phyloP scores from a whole-genome alignment of 2,888 invertebrate species.

The Hymenopus coronatus region DNA sequence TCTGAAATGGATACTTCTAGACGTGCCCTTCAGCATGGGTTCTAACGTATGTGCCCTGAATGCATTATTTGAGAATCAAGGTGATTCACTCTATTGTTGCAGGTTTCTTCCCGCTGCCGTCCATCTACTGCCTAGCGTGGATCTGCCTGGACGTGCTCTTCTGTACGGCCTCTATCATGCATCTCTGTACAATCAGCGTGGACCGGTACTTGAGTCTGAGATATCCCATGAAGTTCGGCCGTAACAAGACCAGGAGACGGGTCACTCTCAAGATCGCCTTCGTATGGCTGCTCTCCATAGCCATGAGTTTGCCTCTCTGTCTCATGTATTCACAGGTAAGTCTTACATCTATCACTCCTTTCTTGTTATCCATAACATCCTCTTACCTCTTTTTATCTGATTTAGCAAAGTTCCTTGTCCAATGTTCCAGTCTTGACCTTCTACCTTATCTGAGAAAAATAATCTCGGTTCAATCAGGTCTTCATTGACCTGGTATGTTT shows the following conservation, averaged over 20 bases:
- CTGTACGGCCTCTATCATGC: slow-evolving; percentile 96
- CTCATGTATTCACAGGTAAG: slow-evolving; percentile 83
- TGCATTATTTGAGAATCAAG: no score
- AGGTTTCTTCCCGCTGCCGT: slow-evolving; percentile 80
- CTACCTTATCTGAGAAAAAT: no score
- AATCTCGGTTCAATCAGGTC: no score
- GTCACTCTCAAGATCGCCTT: slow-evolving; percentile 87
- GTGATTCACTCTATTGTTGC: slow-evolving; percentile 36
- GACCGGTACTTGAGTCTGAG: slow-evolving; percentile 89
- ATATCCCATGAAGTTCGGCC: slow-evolving; percentile 89
- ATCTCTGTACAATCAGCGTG: slow-evolving; percentile 93
- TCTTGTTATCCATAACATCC: not conserved
- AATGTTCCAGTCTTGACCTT: no score
- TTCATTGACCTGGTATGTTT: no score
- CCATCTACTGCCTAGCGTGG: slow-evolving; percentile 89
- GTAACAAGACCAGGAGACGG: slow-evolving; percentile 81
- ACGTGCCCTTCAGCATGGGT: no score
- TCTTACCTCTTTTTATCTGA: no score
- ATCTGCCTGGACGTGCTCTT: slow-evolving; percentile 93
- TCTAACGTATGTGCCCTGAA: no score
- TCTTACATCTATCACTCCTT: no score
- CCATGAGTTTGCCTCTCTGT: slow-evolving; percentile 87
- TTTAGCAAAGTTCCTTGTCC: no score
- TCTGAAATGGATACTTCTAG: no score
- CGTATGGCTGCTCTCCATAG: slow-evolving; percentile 90